These are phyloP conservation scores for Carduelis carduelis DNA, from an alignment of 2,797 vertebrate genomes.

Conservation along the genomic window DNA sequence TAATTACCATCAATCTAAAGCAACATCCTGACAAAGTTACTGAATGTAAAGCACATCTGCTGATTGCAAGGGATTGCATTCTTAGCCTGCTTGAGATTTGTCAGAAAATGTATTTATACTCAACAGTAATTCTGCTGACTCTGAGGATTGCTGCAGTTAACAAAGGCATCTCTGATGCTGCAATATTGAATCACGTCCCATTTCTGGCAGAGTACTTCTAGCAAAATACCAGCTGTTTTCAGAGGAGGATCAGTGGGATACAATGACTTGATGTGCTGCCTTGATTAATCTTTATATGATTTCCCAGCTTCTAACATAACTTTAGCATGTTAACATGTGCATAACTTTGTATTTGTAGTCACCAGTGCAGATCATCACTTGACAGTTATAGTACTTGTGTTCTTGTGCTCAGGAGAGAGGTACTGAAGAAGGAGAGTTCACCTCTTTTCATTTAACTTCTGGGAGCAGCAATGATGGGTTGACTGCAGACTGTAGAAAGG, in stretches of 20 bases:
- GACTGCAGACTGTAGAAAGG: neutral
- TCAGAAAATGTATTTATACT: slow-evolving; percentile 58
- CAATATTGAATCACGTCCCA: slow-evolving; percentile 40
- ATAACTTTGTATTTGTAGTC: slow-evolving; percentile 1
- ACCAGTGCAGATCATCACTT: neutral
- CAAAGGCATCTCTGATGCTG: slow-evolving; percentile 56
- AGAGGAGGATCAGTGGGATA: slow-evolving; percentile 28
- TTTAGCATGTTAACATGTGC: neutral
- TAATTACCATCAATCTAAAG: slow-evolving; percentile 46
- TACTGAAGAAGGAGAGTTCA: neutral
- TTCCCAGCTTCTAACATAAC: slow-evolving; percentile 15
- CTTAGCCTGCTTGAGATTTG: slow-evolving; percentile 21
- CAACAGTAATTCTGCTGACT: slow-evolving; percentile 59
- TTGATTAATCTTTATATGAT: slow-evolving; percentile 52
- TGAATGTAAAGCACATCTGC: slow-evolving; percentile 33
- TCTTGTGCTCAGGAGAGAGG: neutral
- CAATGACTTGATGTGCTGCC: slow-evolving; percentile 15
- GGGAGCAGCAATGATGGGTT: neutral
- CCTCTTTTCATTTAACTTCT: neutral
- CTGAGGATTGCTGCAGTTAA: slow-evolving; percentile 3
- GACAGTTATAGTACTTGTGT: neutral
- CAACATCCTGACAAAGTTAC: slow-evolving; percentile 38
- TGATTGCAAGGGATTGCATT: slow-evolving; percentile 36
- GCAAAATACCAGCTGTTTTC: slow-evolving; percentile 62
- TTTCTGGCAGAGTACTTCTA: slow-evolving; percentile 37